Evolutionary conservation across 2,113 vertebrate species (phyloP).

Genomic region (Reinhardtius hippoglossoides): DNA sequence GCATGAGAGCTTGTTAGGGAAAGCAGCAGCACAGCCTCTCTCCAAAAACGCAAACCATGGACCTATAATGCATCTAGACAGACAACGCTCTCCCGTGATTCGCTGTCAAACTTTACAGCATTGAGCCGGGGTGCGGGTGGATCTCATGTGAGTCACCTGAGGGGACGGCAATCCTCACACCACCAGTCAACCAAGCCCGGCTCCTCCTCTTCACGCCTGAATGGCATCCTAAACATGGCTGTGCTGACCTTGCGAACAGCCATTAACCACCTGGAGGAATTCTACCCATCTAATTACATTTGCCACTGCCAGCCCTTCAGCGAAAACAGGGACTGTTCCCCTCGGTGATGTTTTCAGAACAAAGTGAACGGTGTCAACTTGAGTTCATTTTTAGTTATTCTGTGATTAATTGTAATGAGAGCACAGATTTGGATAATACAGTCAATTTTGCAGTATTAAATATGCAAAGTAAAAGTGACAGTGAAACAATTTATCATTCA

Average conservation of each 20-base stretch:
- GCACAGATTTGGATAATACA: neutral
- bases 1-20: constrained; percentile 38
- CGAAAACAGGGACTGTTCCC: constrained; percentile 56
- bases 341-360: constrained; percentile 48
- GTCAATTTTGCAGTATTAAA: neutral
- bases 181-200: constrained; percentile 55
- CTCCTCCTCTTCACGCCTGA: constrained; percentile 74
- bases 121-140: constrained; percentile 18
- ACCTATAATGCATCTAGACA: constrained; percentile 70
- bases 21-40: constrained; percentile 52
- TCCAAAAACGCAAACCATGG: constrained; percentile 53
- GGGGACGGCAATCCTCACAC: constrained; percentile 68
- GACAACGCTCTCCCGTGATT: constrained; percentile 71
- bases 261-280: constrained; percentile 84
- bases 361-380: constrained; percentile 43
- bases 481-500: neutral
- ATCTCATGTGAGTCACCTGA: constrained; percentile 64
- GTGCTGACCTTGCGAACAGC: constrained; percentile 79
- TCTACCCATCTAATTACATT: constrained; percentile 81
- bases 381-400: constrained; percentile 61
- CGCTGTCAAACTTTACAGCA: constrained; percentile 78
- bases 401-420: constrained; percentile 26
- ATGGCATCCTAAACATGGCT: constrained; percentile 79
- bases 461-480: neutral
- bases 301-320: constrained; percentile 67